Conservation (phyloP, 2,888 invertebrate species). For the Coenonympha glycerion region DNA sequence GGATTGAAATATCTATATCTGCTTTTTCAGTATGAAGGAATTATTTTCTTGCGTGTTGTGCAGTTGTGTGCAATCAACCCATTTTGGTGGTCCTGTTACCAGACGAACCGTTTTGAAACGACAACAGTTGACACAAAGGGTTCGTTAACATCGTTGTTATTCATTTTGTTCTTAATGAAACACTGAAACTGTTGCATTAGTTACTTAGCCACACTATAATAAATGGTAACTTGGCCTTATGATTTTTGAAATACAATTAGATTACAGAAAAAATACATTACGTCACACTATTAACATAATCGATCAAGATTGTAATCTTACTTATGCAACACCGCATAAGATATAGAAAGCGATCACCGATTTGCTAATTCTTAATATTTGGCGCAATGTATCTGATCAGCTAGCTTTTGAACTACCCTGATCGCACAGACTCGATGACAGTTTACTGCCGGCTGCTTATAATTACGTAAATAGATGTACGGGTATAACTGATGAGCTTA, state of each 20-base stretch:
- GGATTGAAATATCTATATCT: too few relatives aligned
- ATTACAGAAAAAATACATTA: constrained; percentile 47
- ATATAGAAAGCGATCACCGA: constrained; percentile 55
- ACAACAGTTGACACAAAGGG: constrained; percentile 9
- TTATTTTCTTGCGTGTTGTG: not conserved
- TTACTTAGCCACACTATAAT: too few relatives aligned
- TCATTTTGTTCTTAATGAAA: too few relatives aligned
- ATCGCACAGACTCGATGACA: not conserved
- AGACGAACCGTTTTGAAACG: constrained; percentile 11
- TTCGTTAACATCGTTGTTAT: constrained; percentile 14
- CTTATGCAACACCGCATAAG: constrained; percentile 50
- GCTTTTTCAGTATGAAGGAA: not conserved
- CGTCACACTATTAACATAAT: constrained; percentile 68
- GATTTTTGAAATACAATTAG: too few relatives aligned
- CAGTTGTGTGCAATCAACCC: not conserved
- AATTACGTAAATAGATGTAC: constrained; percentile 17
- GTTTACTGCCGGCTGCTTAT: not conserved
- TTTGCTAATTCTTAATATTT: constrained; percentile 40
- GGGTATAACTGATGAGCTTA: constrained; percentile 29
- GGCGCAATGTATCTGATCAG: constrained; percentile 20
- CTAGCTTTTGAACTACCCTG: constrained; percentile 8
- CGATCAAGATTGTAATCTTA: constrained; percentile 62
- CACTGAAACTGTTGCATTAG: too few relatives aligned
- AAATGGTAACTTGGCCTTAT: too few relatives aligned
- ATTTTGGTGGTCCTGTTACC: constrained; percentile 17